These are phyloP conservation scores for Meleagris gallopavo DNA, from an alignment of 2,113 vertebrate genomes.

Conservation along the genomic window DNA sequence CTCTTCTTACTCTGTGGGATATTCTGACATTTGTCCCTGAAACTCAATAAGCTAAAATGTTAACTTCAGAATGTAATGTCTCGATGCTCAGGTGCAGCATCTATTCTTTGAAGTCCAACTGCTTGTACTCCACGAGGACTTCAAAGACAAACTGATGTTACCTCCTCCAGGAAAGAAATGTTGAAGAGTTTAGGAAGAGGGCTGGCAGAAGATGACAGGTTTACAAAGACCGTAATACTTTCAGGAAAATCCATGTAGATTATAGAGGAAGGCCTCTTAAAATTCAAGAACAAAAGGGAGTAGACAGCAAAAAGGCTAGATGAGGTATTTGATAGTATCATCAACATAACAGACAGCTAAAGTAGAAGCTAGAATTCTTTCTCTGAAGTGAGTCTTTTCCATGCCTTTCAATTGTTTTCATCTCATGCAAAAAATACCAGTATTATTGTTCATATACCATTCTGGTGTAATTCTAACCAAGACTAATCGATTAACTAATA, in stretches of 20 bases:
- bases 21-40: not conserved
- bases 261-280: not conserved
- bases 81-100: conserved; percentile 1
- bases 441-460: not conserved
- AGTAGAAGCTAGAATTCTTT: not conserved
- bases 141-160: conserved; percentile 36
- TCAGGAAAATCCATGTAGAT: conserved; percentile 40
- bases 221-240: conserved; percentile 27
- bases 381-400: not conserved
- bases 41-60: not conserved
- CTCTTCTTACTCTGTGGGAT: not conserved
- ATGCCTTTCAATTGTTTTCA: not conserved
- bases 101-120: conserved; percentile 53
- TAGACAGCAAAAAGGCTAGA: not conserved
- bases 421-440: not conserved
- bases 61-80: conserved; percentile 16
- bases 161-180: conserved; percentile 7
- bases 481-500: not conserved
- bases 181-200: conserved; percentile 14
- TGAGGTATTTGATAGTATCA: not conserved
- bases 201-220: conserved; percentile 54
- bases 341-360: not conserved
- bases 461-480: not conserved
- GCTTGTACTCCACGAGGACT: not conserved
- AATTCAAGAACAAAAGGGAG: not conserved